Percentiles rank a stretch among this genome's conserved stretches.
Evolutionary conservation across 2,113 vertebrate genomes (phyloP).

Genomic region (Tachysurus vachellii): DNA sequence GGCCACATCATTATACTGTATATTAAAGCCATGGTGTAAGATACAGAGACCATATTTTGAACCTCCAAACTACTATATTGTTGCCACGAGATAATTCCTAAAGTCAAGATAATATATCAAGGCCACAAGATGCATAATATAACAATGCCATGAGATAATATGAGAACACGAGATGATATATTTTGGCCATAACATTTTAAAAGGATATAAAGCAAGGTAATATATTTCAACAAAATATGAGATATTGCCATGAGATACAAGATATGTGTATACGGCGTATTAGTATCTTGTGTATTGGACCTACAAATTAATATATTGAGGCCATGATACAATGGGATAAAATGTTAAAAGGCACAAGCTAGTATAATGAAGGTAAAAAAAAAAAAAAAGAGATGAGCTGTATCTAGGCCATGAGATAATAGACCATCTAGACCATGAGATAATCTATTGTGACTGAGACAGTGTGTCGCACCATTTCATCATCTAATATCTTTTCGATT

Average conservation of each 20-base stretch:
- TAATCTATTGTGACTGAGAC: neutral
- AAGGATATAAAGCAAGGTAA: too few relatives aligned
- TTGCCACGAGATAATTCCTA: neutral
- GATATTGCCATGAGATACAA: neutral
- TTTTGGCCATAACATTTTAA: too few relatives aligned
- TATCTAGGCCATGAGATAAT: neutral
- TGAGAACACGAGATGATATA: neutral
- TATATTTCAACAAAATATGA: too few relatives aligned
- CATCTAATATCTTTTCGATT: neutral
- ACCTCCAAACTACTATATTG: neutral
- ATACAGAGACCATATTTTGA: neutral
- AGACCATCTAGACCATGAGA: neutral
- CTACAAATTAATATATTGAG: neutral
- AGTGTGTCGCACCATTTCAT: neutral
- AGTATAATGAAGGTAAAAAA: neutral
- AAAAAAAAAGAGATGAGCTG: neutral
- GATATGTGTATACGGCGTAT: too few relatives aligned
- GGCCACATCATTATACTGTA: neutral
- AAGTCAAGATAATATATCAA: neutral
- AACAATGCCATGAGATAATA: neutral
- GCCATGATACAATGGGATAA: neutral
- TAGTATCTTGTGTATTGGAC: neutral
- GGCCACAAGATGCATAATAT: neutral
- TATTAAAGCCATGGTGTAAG: neutral
- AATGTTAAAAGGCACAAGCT: neutral